These are phyloP conservation scores for Pyrochroa serraticornis DNA, from an alignment of 2,888 invertebrate species.

Conservation along the genomic window DNA sequence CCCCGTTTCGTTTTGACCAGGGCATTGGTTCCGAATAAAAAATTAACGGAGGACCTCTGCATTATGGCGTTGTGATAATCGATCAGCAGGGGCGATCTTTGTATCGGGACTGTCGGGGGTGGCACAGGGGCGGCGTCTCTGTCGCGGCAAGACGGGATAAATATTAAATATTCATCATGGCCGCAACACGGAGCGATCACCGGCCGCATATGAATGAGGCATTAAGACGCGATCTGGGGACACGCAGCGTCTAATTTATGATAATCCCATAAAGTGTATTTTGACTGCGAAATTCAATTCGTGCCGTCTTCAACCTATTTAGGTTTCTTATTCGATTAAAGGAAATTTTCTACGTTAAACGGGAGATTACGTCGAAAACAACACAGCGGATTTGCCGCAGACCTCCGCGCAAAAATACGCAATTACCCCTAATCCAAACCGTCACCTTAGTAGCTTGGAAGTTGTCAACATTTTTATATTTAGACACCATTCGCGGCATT, in stretches of 20 bases:
- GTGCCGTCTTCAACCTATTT: conserved; percentile 33
- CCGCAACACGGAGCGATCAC: conserved; percentile 47
- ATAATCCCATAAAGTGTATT: conserved; percentile 52
- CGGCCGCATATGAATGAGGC: conserved; percentile 53
- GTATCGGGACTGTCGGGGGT: conserved; percentile 11
- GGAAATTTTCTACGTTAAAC: conserved; percentile 24
- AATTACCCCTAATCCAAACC: too few species aligned
- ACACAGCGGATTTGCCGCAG: conserved; percentile 14
- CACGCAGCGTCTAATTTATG: conserved; percentile 51
- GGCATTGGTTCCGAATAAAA: background rate
- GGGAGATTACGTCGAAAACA: conserved; percentile 21
- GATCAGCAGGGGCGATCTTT: conserved; percentile 21
- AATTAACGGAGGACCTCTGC: background rate
- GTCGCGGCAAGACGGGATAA: conserved; percentile 37
- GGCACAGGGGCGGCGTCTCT: conserved; percentile 20
- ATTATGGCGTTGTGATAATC: conserved; percentile 26
- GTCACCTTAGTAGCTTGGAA: too few species aligned
- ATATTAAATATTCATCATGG: conserved; percentile 54
- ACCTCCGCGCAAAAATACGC: too few species aligned
- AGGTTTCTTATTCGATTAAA: conserved; percentile 32
- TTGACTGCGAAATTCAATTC: conserved; percentile 48
- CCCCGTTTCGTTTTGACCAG: background rate
- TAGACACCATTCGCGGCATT: too few species aligned
- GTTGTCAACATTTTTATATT: too few species aligned
- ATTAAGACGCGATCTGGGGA: conserved; percentile 46